Percentiles rank a stretch among this genome's conserved stretches.
These are phyloP conservation scores for Musca vetustissima DNA, from an alignment of 1,140 invertebrate genomes.

Conservation along the genomic window DNA sequence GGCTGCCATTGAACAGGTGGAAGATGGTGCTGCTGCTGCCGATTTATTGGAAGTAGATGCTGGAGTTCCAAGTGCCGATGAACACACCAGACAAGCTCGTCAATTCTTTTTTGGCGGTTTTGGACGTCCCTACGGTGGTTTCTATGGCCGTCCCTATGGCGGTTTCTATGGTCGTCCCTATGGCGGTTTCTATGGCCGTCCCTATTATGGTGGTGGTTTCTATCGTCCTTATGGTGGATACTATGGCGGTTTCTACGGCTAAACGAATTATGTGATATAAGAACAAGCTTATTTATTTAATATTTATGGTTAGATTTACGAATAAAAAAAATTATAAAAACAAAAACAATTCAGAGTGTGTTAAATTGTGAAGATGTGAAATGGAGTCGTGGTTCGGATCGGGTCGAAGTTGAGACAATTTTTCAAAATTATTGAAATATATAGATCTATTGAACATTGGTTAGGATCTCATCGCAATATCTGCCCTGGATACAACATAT, in stretches of 20 bases:
- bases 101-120: constrained; percentile 6
- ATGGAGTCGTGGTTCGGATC: too few species aligned
- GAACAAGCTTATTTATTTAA: too few species aligned
- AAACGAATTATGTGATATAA: neutral
- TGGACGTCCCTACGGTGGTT: constrained; percentile 2
- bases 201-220: constrained; percentile 3
- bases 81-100: neutral
- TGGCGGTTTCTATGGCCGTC: neutral
- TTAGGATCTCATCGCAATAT: too few species aligned
- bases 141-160: constrained; percentile 7
- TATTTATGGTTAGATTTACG: too few species aligned
- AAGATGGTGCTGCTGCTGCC: neutral
- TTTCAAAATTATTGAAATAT: too few species aligned
- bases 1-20: neutral
- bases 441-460: too few species aligned
- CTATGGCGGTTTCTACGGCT: constrained; percentile 11
- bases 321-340: too few species aligned
- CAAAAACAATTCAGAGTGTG: too few species aligned
- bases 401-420: too few species aligned
- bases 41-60: constrained; percentile 9
- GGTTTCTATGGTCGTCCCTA: constrained; percentile 13
- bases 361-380: too few species aligned
- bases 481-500: too few species aligned
- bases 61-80: neutral
- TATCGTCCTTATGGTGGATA: neutral